Evolutionary conservation across 2,888 invertebrate genomes (phyloP).

Genomic region (Autographa gamma): DNA sequence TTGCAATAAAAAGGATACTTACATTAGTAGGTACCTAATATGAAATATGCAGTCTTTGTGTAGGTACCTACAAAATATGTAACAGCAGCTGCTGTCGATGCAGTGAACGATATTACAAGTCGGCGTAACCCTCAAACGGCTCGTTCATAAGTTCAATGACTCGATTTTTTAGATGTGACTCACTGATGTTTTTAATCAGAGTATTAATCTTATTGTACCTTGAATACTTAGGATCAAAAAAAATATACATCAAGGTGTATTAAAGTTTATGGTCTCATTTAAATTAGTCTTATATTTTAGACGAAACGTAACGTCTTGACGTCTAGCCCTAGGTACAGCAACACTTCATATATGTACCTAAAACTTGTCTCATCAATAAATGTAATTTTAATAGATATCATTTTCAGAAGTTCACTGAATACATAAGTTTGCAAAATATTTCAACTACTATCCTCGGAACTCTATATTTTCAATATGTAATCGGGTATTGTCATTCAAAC

Average conservation of each 20-base stretch:
- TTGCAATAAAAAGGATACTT: not conserved
- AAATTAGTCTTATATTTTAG: no score
- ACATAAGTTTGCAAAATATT: no score
- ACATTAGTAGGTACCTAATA: no score
- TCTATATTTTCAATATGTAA: not conserved
- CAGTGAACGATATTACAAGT: not conserved
- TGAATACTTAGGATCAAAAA: not conserved
- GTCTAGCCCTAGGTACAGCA: no score
- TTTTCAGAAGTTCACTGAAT: no score
- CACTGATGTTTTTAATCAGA: slow-evolving; percentile 41
- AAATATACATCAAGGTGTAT: no score
- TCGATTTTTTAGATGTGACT: slow-evolving; percentile 32
- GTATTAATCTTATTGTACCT: slow-evolving; percentile 36
- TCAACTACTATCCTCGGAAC: not conserved
- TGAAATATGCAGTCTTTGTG: not conserved
- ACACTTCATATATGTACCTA: no score
- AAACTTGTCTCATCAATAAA: no score
- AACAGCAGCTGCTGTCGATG: not conserved
- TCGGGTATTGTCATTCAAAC: not conserved
- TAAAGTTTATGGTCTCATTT: not conserved
- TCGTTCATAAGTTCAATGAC: slow-evolving; percentile 39
- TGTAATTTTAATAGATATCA: not conserved
- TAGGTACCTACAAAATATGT: not conserved
- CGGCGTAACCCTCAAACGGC: slow-evolving; percentile 1
- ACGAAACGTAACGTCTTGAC: no score